Conservation (phyloP, 2,797 vertebrate genomes). For the Poeciliopsis infans region DNA sequence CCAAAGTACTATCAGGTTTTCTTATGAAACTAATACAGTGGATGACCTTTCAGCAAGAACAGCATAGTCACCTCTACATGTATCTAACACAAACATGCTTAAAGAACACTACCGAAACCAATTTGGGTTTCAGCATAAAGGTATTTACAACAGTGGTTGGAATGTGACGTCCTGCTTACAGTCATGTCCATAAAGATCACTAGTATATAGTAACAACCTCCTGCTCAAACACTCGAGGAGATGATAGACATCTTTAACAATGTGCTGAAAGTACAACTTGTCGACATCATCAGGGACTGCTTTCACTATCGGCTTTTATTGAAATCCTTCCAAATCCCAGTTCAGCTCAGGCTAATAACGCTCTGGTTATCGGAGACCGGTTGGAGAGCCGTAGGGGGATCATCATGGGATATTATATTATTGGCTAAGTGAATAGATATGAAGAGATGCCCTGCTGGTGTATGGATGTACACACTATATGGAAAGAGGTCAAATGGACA, state of each 20-base stretch:
- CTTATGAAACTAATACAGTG: slow-evolving; percentile 67
- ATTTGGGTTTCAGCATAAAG: slow-evolving; percentile 19
- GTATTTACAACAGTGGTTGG: slow-evolving; percentile 30
- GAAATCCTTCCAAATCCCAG: slow-evolving; percentile 26
- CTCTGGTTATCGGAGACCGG: slow-evolving; percentile 14
- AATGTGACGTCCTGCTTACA: slow-evolving; percentile 53
- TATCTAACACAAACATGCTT: slow-evolving; percentile 7
- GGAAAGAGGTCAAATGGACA: neutral
- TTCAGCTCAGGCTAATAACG: slow-evolving; percentile 27
- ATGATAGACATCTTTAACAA: slow-evolving; percentile 33
- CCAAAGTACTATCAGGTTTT: slow-evolving; percentile 54
- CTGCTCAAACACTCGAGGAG: slow-evolving; percentile 43
- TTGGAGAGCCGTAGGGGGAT: slow-evolving; percentile 24
- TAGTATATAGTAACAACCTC: slow-evolving; percentile 38
- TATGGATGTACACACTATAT: slow-evolving; percentile 17
- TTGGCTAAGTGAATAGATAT: slow-evolving; percentile 37
- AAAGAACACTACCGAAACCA: slow-evolving; percentile 16
- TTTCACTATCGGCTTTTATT: slow-evolving; percentile 33
- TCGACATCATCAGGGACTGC: slow-evolving; percentile 31
- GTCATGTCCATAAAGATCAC: slow-evolving; percentile 37
- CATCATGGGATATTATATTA: slow-evolving; percentile 45
- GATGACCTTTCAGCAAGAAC: slow-evolving; percentile 62
- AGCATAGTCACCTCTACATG: slow-evolving; percentile 26
- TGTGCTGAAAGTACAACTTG: slow-evolving; percentile 27
- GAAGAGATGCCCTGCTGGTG: slow-evolving; percentile 29